phyloP scores from a whole-genome alignment of 2,797 vertebrate genomes.

The Poliocrania exsul region DNA sequence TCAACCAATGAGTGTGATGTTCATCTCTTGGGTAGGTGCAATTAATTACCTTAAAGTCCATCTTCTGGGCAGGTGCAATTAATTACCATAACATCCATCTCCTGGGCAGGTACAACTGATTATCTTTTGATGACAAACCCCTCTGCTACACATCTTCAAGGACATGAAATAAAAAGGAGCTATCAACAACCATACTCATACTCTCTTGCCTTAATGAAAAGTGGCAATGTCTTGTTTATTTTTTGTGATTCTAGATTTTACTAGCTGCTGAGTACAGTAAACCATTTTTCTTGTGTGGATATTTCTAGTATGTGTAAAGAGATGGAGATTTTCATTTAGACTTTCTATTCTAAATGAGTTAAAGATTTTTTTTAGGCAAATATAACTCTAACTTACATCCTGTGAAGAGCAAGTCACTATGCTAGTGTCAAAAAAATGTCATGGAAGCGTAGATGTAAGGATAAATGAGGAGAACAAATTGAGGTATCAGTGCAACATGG shows the following conservation, averaged over 20 bases:
- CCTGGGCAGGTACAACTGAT: no score
- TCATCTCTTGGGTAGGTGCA: no score
- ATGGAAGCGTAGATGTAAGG: neutral
- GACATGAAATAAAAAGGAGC: neutral
- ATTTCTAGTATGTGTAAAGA: neutral
- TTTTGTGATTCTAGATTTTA: neutral
- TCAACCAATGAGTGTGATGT: no score
- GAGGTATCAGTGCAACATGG: neutral
- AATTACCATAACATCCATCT: no score
- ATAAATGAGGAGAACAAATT: neutral
- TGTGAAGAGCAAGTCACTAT: neutral
- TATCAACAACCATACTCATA: neutral
- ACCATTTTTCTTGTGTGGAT: neutral
- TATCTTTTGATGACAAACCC: no score
- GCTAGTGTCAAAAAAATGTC: neutral
- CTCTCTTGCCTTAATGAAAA: neutral
- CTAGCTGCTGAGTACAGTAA: neutral
- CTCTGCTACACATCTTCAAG: neutral
- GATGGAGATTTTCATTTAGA: neutral
- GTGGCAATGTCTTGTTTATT: neutral
- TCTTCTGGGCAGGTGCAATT: no score
- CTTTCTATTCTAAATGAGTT: neutral
- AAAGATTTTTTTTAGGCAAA: neutral
- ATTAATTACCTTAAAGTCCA: no score
- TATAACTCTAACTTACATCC: neutral